These are phyloP conservation scores for Drosophila biarmipes DNA, from an alignment of 1,140 invertebrate species.

Conservation along the genomic window DNA sequence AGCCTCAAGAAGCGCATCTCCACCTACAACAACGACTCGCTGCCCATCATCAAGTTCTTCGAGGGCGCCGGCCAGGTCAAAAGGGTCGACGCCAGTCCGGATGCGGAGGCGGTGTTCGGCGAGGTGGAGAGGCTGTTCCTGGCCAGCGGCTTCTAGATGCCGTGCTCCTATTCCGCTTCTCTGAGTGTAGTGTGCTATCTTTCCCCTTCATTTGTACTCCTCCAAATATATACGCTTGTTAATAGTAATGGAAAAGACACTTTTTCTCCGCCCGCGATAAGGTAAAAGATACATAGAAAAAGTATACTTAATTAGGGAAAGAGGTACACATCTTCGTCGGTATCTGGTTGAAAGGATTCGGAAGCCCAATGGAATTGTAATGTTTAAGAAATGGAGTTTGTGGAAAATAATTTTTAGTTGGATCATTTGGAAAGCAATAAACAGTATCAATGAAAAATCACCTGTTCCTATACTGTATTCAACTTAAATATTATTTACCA, in stretches of 20 bases:
- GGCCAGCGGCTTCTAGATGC: conserved; percentile 57
- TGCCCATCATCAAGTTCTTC: conserved; percentile 97
- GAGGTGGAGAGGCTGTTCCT: conserved; percentile 75
- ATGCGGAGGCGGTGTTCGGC: conserved; percentile 89
- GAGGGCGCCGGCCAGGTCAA: conserved; percentile 90
- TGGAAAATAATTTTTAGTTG: background rate
- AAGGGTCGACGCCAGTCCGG: conserved; percentile 90
- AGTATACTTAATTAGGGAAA: conserved; percentile 2
- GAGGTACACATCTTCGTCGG: background rate
- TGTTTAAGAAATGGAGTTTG: background rate
- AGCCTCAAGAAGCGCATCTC: conserved; percentile 95
- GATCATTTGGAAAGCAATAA: background rate
- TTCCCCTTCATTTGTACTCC: conserved; percentile 17
- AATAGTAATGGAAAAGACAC: conserved; percentile 26
- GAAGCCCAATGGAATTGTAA: background rate
- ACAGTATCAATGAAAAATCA: background rate
- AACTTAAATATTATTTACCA: background rate
- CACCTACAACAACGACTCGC: conserved; percentile 95
- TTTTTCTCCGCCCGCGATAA: background rate
- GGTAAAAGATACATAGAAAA: background rate
- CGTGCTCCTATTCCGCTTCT: conserved; percentile 20
- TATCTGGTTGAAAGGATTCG: background rate
- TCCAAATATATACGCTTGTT: conserved; percentile 64
- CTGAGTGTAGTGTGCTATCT: conserved; percentile 27
- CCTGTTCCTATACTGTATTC: background rate